Evolutionary conservation across 1,140 invertebrate genomes (phyloP).

Genomic region (Elysia chlorotica): DNA sequence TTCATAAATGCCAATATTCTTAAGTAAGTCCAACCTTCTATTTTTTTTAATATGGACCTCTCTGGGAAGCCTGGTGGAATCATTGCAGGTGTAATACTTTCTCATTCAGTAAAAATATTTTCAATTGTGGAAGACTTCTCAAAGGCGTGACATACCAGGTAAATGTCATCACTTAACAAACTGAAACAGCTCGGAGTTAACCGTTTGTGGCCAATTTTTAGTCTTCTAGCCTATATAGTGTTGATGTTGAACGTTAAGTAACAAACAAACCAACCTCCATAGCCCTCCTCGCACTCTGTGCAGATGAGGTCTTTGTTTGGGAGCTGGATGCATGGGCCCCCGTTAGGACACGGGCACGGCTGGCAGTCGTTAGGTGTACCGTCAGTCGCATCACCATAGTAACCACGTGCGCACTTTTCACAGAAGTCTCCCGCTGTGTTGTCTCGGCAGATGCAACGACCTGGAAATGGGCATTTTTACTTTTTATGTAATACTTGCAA

Average conservation of each 20-base stretch:
- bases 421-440: constrained; percentile 96
- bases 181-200: no score
- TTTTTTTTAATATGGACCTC: no score
- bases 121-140: no score
- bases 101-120: no score
- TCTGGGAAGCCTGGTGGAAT: no score
- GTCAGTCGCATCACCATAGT: constrained; percentile 89
- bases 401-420: constrained; percentile 89
- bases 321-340: constrained; percentile 88
- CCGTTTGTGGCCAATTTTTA: neutral
- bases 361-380: constrained; percentile 89
- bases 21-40: no score
- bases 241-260: neutral
- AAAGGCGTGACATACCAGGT: no score
- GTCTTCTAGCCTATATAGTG: no score
- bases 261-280: constrained; percentile 73
- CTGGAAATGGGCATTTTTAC: constrained; percentile 63
- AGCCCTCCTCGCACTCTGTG: constrained; percentile 90
- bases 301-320: constrained; percentile 82
- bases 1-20: no score
- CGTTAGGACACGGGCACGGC: constrained; percentile 91
- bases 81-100: no score
- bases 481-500: neutral
- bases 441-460: constrained; percentile 94
- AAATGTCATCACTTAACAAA: no score